Percentiles rank a stretch among this genome's conserved stretches.
phyloP scores from a whole-genome alignment of 2,888 invertebrate species.

The Zaprionus bogoriensis region DNA sequence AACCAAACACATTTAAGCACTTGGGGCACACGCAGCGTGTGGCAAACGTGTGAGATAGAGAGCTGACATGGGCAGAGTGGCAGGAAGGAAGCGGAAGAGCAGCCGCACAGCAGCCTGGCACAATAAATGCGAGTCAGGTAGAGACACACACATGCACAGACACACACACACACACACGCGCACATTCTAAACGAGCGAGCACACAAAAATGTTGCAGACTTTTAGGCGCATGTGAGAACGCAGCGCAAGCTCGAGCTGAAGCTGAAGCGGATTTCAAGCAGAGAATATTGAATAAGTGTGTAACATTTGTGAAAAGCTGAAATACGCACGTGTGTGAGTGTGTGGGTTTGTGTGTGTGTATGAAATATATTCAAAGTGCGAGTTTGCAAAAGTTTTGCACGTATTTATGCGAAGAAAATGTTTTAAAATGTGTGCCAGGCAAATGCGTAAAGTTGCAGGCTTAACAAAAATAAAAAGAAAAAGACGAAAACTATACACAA shows the following conservation, averaged over 20 bases:
- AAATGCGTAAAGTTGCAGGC: not conserved
- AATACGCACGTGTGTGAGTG: not conserved
- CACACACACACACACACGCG: too few species aligned
- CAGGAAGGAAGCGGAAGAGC: not conserved
- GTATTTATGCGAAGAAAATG: not conserved
- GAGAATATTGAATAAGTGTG: not conserved
- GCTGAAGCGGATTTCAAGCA: not conserved
- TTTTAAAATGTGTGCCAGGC: not conserved
- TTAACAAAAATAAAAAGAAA: not conserved
- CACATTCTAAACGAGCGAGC: slow-evolving; percentile 13
- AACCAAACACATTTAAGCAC: slow-evolving; percentile 46
- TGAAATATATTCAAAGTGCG: too few species aligned
- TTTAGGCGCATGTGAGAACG: slow-evolving; percentile 38
- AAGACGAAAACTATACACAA: too few species aligned
- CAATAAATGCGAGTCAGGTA: slow-evolving; percentile 50
- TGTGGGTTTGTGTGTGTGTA: too few species aligned
- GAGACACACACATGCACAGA: too few species aligned
- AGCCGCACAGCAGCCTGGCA: not conserved
- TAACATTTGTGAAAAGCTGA: not conserved
- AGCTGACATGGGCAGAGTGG: not conserved
- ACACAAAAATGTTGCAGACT: slow-evolving; percentile 65
- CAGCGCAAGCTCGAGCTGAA: too few species aligned
- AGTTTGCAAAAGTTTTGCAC: not conserved
- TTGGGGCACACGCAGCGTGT: slow-evolving; percentile 29
- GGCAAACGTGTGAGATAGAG: not conserved